phyloP scores from a whole-genome alignment of 2,113 vertebrate species.

The Willisornis vidua region DNA sequence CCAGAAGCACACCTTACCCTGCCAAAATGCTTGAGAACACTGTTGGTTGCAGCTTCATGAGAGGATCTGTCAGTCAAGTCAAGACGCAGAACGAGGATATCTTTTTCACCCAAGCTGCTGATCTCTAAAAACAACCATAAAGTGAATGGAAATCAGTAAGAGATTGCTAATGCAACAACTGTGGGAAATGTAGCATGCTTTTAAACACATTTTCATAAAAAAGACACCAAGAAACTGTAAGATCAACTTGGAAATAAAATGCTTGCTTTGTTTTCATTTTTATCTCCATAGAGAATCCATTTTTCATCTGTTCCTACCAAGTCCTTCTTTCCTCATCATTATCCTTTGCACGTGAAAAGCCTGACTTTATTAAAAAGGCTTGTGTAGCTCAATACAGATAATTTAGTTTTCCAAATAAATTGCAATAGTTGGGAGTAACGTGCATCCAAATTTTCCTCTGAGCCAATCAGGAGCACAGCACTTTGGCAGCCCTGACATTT shows the following conservation, averaged over 20 bases:
- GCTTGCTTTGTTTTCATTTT: neutral
- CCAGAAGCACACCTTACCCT: conserved; percentile 73
- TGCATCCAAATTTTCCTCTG: neutral
- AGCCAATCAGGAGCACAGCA: neutral
- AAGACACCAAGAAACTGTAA: neutral
- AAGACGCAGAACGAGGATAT: conserved; percentile 89
- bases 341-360: neutral
- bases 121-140: conserved; percentile 74
- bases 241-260: neutral
- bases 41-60: conserved; percentile 83
- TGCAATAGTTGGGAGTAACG: neutral
- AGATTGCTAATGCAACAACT: neutral
- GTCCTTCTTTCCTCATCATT: neutral
- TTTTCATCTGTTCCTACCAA: neutral
- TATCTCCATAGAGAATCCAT: neutral
- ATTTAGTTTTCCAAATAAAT: neutral
- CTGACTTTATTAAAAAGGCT: neutral
- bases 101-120: conserved; percentile 79
- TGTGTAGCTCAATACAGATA: neutral
- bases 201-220: neutral
- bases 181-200: neutral
- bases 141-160: neutral
- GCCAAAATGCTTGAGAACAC: conserved; percentile 87
- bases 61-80: conserved; percentile 84
- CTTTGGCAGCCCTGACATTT: neutral